A percentile compares a stretch with the other conserved stretches of the same genome.
phyloP scores from a whole-genome alignment of 2,797 vertebrate species.

The Garrulus glandarius region DNA sequence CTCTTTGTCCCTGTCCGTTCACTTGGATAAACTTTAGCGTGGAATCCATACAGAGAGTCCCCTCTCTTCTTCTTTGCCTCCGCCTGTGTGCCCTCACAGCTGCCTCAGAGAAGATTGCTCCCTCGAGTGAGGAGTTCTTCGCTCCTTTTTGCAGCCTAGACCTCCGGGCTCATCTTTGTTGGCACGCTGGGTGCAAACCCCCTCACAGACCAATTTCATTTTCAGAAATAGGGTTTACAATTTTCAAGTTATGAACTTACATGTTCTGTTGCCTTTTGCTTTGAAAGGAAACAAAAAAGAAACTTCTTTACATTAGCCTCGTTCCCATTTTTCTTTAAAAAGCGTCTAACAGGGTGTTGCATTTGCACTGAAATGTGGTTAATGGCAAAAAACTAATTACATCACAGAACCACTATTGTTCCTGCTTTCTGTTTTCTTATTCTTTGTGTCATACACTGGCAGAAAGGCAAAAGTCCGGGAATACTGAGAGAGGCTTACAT shows the following conservation, averaged over 20 bases:
- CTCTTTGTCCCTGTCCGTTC: too few species aligned
- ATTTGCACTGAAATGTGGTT: neutral
- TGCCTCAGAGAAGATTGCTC: too few species aligned
- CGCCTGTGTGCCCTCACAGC: too few species aligned
- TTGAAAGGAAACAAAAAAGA: neutral
- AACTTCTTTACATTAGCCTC: rapidly evolving
- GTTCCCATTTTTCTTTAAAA: neutral
- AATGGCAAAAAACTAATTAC: neutral
- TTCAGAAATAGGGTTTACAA: neutral
- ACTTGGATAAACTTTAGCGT: too few species aligned
- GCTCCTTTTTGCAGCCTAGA: too few species aligned
- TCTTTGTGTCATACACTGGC: neutral
- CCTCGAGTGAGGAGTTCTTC: too few species aligned
- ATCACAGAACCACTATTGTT: neutral
- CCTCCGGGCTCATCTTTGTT: too few species aligned
- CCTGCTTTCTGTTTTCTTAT: neutral
- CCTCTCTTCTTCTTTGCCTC: too few species aligned
- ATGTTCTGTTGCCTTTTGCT: neutral
- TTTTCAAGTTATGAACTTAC: neutral
- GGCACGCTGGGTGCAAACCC: too few species aligned
- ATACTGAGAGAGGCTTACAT: neutral
- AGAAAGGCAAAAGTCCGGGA: neutral
- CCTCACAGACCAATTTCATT: neutral
- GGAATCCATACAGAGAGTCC: too few species aligned
- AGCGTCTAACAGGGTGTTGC: neutral